phyloP scores from a whole-genome alignment of 2,113 vertebrate genomes.

The Tragelaphus imberbis region DNA sequence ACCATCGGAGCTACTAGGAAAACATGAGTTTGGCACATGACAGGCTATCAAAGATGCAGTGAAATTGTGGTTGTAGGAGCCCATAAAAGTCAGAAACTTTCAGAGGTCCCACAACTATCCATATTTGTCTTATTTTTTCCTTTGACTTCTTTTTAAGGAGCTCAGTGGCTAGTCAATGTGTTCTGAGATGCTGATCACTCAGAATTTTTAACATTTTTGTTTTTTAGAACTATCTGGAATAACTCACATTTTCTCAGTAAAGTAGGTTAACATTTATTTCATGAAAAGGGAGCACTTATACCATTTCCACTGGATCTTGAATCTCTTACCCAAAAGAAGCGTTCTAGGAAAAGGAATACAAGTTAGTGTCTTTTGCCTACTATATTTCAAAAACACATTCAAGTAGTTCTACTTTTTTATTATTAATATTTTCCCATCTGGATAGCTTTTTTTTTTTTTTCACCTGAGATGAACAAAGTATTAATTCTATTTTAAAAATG shows the following conservation, averaged over 20 bases:
- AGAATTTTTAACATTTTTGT: background rate
- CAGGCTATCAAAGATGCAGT: background rate
- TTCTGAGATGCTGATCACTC: background rate
- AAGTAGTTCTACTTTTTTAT: background rate
- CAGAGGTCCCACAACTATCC: background rate
- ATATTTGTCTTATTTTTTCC: background rate
- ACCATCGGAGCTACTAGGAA: background rate
- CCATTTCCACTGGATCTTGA: background rate
- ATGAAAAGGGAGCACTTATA: background rate
- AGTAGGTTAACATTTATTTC: background rate
- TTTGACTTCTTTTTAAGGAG: background rate
- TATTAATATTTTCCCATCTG: conserved; percentile 18
- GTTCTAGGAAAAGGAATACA: background rate
- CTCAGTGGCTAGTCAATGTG: background rate
- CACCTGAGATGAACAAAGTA: background rate
- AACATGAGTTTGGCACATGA: background rate
- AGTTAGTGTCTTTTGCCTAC: background rate
- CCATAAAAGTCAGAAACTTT: background rate
- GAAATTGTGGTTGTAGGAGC: background rate
- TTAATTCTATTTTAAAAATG: background rate
- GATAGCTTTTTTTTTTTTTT: background rate
- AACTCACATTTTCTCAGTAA: background rate
- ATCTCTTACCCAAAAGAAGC: background rate
- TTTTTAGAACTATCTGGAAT: background rate
- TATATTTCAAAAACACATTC: background rate